Evolutionary conservation across 2,888 invertebrate species (phyloP).

Genomic region (Chrysodeixis includens): DNA sequence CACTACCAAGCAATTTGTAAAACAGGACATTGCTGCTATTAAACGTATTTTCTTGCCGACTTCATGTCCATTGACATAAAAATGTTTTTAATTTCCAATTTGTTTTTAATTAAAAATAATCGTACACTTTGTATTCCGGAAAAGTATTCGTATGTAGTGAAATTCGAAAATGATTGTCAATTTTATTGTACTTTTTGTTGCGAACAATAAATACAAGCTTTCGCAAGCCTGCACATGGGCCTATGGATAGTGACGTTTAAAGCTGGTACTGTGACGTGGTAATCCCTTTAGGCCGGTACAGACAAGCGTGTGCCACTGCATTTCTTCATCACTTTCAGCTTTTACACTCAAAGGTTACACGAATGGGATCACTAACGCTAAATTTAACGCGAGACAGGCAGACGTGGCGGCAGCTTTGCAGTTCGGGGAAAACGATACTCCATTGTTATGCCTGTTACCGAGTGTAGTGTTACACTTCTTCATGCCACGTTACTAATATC

Average conservation of each 20-base stretch:
- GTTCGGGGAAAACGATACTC: conserved; percentile 83
- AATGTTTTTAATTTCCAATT: not conserved
- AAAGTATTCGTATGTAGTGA: not conserved
- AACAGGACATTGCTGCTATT: not conserved
- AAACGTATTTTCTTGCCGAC: not conserved
- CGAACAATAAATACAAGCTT: not conserved
- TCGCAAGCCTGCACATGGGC: not conserved
- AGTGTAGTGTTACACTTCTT: conserved; percentile 85
- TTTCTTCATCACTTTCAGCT: conserved; percentile 64
- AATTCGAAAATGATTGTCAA: not conserved
- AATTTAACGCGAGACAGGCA: conserved; percentile 81
- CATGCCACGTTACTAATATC: conserved; percentile 80
- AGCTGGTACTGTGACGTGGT: conserved; percentile 14
- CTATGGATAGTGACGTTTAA: conserved; percentile 11
- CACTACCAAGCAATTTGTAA: not conserved
- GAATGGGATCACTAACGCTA: conserved; percentile 87
- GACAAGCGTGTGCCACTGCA: conserved; percentile 44
- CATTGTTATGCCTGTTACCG: conserved; percentile 85
- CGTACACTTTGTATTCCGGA: not conserved
- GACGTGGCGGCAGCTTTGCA: conserved; percentile 74
- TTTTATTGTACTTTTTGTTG: not conserved
- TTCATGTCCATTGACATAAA: conserved; percentile 1
- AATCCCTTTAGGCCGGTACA: conserved; percentile 39
- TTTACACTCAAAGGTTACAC: conserved; percentile 74
- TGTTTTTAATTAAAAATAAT: not conserved